Conservation (phyloP, 2,113 vertebrate genomes). For the Rhinolophus sinicus region DNA sequence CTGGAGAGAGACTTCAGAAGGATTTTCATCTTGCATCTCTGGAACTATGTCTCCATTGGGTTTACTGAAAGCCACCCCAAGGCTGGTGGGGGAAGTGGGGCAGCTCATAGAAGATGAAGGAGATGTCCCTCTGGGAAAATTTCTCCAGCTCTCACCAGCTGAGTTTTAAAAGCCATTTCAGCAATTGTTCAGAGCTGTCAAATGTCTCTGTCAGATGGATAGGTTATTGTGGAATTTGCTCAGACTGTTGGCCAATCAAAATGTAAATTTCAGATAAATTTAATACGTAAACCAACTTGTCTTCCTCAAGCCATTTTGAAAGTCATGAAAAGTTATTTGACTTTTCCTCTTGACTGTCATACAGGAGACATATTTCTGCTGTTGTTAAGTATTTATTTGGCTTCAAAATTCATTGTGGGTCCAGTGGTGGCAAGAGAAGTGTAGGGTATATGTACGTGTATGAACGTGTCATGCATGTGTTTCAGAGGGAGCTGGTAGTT, state of each 20-base stretch:
- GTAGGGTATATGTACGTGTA: neutral
- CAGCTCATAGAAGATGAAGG: constrained; percentile 82
- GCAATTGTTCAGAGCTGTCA: constrained; percentile 85
- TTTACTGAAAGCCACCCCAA: constrained; percentile 81
- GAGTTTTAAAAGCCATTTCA: constrained; percentile 85
- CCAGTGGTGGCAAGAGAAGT: neutral
- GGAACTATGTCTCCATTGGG: constrained; percentile 81
- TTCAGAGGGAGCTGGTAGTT: neutral
- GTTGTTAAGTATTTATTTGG: constrained; percentile 55
- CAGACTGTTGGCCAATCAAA: constrained; percentile 84
- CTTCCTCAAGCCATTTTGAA: constrained; percentile 81
- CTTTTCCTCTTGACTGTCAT: constrained; percentile 78
- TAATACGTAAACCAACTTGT: constrained; percentile 85
- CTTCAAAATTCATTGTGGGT: neutral
- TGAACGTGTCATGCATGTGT: neutral
- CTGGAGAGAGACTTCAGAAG: constrained; percentile 7
- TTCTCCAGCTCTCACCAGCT: constrained; percentile 71
- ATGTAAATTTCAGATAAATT: constrained; percentile 86
- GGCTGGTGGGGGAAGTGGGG: constrained; percentile 67
- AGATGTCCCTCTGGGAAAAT: constrained; percentile 79
- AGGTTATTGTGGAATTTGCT: constrained; percentile 82
- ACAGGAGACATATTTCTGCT: constrained; percentile 56
- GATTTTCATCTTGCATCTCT: constrained; percentile 74
- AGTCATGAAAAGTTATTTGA: constrained; percentile 84
- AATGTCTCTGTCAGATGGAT: constrained; percentile 84